phyloP scores from a whole-genome alignment of 2,113 vertebrate species.

The Onychostruthus taczanowskii region DNA sequence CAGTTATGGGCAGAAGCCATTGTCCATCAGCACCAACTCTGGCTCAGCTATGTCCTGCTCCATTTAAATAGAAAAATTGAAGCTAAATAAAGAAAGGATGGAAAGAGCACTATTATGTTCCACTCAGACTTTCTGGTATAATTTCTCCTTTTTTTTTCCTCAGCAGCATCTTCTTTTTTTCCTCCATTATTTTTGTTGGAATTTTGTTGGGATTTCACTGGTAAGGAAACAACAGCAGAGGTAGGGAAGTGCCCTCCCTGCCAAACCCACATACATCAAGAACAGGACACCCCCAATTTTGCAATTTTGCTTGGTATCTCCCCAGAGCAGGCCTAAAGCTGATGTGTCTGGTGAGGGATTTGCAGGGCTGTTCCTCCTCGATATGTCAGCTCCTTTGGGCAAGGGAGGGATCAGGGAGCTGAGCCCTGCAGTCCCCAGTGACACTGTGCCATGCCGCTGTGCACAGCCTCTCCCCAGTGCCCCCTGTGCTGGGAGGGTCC shows the following conservation, averaged over 20 bases:
- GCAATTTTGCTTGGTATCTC: not conserved
- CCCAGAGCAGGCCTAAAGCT: not conserved
- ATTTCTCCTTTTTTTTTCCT: conserved; percentile 22
- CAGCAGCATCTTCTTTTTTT: not conserved
- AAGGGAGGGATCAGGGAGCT: not conserved
- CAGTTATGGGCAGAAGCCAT: conserved; percentile 7
- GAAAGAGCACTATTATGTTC: not conserved
- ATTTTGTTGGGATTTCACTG: not conserved
- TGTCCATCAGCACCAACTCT: conserved; percentile 57
- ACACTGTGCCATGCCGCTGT: fast-evolving
- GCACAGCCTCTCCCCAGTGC: fast-evolving
- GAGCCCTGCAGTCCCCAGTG: not conserved
- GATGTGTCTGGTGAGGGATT: not conserved
- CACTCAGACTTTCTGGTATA: conserved; percentile 1
- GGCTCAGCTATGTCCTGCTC: conserved; percentile 39
- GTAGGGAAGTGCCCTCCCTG: not conserved
- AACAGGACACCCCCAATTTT: not conserved
- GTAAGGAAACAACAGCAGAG: not conserved
- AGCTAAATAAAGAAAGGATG: conserved; percentile 41
- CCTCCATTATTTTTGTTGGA: not conserved
- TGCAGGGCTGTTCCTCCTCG: not conserved
- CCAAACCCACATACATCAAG: not conserved
- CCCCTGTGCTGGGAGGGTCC: fast-evolving
- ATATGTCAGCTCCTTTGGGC: not conserved
- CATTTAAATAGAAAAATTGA: conserved; percentile 59